Conservation (phyloP, 2,113 vertebrate genomes). For the Cnemophilus loriae region DNA sequence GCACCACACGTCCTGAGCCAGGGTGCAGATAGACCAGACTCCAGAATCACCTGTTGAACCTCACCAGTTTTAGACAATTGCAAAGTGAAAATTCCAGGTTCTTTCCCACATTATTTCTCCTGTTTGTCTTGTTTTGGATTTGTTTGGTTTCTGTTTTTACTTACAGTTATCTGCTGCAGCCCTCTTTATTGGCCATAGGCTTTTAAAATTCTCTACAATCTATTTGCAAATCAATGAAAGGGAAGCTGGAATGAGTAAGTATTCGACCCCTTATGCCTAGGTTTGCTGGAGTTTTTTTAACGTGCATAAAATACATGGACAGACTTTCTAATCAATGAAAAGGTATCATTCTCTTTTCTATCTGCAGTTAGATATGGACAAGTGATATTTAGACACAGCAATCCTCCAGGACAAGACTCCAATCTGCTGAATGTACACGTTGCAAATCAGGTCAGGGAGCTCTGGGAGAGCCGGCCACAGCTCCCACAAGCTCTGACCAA, state of each 20-base stretch:
- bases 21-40: background rate
- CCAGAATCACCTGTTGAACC: accelerated
- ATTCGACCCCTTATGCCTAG: background rate
- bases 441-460: background rate
- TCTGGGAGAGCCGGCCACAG: background rate
- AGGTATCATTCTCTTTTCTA: background rate
- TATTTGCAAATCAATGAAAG: background rate
- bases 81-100: background rate
- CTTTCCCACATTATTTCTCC: background rate
- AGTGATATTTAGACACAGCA: background rate
- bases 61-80: background rate
- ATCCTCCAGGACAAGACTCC: background rate
- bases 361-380: background rate
- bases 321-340: background rate
- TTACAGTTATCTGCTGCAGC: background rate
- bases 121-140: background rate
- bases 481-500: background rate
- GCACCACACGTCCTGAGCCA: background rate
- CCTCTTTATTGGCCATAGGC: background rate
- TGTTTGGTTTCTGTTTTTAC: background rate
- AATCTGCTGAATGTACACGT: background rate
- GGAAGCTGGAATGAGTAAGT: background rate
- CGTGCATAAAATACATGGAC: background rate
- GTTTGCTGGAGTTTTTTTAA: background rate
- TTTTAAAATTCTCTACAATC: background rate